Conservation (phyloP, 2,888 invertebrate genomes). For the Folsomia manolachei region DNA sequence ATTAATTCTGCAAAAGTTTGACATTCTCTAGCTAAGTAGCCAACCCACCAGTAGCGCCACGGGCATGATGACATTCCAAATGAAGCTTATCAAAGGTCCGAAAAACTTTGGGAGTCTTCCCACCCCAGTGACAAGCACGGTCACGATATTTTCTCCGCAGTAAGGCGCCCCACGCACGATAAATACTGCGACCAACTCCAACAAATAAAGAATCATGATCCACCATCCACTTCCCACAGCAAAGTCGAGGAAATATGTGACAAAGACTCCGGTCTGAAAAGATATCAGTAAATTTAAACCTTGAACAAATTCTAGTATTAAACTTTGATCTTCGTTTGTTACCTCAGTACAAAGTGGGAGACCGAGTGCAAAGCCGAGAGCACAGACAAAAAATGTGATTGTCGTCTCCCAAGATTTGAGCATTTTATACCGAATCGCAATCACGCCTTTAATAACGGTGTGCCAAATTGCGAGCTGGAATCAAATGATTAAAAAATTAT, state of each 20-base stretch:
- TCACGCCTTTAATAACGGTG: conserved; percentile 79
- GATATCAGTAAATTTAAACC: conserved; percentile 11
- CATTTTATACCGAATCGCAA: conserved; percentile 71
- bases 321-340: conserved; percentile 51
- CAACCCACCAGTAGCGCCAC: conserved; percentile 71
- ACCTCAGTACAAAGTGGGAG: conserved; percentile 83
- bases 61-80: conserved; percentile 84
- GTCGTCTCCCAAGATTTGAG: conserved; percentile 76
- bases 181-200: conserved; percentile 77
- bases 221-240: conserved; percentile 83
- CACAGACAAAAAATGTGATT: conserved; percentile 78
- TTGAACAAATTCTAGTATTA: conserved; percentile 6
- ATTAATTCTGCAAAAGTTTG: not conserved
- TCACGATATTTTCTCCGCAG: conserved; percentile 71
- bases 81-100: conserved; percentile 72
- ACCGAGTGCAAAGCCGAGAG: conserved; percentile 77
- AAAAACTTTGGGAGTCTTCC: conserved; percentile 54
- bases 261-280: conserved; percentile 69
- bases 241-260: conserved; percentile 82
- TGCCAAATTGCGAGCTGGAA: conserved; percentile 79
- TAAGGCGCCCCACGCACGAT: conserved; percentile 82
- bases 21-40: not conserved
- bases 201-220: conserved; percentile 73
- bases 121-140: conserved; percentile 58
- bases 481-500: not conserved